Evolutionary conservation across 2,113 vertebrate species (phyloP).

Genomic region (Melanocharis versteri): DNA sequence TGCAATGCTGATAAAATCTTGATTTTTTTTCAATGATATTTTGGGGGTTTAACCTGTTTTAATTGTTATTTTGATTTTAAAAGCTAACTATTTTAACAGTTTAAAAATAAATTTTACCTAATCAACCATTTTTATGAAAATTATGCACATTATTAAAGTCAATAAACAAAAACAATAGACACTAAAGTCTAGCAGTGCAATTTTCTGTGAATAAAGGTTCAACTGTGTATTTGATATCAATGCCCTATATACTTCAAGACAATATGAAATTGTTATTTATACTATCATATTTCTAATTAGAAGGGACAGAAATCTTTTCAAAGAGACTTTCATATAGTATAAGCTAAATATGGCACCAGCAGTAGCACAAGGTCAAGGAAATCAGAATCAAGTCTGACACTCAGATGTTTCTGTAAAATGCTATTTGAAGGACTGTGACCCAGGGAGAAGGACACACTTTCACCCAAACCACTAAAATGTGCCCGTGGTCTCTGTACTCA

Average conservation of each 20-base stretch:
- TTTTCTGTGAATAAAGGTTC: not conserved
- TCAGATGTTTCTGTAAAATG: not conserved
- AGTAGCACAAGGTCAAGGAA: not conserved
- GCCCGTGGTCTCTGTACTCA: not conserved
- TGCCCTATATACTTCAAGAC: not conserved
- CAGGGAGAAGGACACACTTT: rapidly evolving
- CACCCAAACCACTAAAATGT: not conserved
- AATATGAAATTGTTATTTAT: not conserved
- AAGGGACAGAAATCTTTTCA: not conserved
- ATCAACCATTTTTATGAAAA: not conserved
- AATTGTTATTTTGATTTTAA: not conserved
- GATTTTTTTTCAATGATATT: not conserved
- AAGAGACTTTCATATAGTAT: not conserved
- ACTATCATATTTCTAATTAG: not conserved
- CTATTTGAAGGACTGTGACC: not conserved
- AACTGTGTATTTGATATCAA: not conserved
- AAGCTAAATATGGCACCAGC: not conserved
- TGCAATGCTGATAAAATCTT: not conserved
- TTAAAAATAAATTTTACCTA: not conserved
- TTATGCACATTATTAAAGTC: not conserved
- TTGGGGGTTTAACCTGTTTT: not conserved
- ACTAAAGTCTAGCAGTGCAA: not conserved
- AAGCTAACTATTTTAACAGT: not conserved
- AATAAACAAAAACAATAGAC: not conserved
- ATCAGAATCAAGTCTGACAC: not conserved